Percentiles rank a stretch among this genome's conserved stretches.
Conservation (phyloP, 2,888 invertebrate species). For the Leucania comma region DNA sequence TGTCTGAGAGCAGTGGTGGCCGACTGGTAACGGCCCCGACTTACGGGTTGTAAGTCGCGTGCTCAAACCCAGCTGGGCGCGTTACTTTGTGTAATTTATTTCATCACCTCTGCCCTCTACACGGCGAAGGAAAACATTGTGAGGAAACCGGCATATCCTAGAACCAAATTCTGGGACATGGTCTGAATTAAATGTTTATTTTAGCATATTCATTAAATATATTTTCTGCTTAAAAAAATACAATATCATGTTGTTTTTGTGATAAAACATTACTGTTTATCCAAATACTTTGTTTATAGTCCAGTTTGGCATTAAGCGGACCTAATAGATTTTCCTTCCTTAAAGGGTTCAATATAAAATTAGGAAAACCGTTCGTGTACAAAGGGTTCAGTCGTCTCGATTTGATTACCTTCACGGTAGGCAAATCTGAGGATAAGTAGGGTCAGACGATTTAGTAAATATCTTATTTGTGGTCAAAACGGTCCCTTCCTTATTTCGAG, state of each 20-base stretch:
- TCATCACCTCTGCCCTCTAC: no score
- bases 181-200: no score
- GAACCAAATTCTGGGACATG: no score
- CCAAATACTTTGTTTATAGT: neutral
- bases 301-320: slow-evolving; percentile 7
- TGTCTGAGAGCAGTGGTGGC: no score
- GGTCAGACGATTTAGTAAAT: slow-evolving; percentile 64
- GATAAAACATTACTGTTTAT: neutral
- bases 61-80: no score
- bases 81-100: no score
- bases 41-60: no score
- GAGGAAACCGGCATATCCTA: no score
- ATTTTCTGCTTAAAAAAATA: neutral
- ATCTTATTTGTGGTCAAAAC: slow-evolving; percentile 62
- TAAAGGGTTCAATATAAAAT: slow-evolving; percentile 61
- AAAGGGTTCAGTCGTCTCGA: slow-evolving; percentile 66
- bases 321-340: slow-evolving; percentile 66
- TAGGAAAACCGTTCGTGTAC: slow-evolving; percentile 65
- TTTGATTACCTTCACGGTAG: slow-evolving; percentile 72
- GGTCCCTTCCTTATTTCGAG: slow-evolving; percentile 41
- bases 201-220: no score
- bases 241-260: neutral
- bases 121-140: no score
- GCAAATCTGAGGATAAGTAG: slow-evolving; percentile 67
- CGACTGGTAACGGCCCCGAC: no score